These are phyloP conservation scores for Metopia argyrocephala DNA, from an alignment of 2,888 invertebrate species.

Conservation along the genomic window DNA sequence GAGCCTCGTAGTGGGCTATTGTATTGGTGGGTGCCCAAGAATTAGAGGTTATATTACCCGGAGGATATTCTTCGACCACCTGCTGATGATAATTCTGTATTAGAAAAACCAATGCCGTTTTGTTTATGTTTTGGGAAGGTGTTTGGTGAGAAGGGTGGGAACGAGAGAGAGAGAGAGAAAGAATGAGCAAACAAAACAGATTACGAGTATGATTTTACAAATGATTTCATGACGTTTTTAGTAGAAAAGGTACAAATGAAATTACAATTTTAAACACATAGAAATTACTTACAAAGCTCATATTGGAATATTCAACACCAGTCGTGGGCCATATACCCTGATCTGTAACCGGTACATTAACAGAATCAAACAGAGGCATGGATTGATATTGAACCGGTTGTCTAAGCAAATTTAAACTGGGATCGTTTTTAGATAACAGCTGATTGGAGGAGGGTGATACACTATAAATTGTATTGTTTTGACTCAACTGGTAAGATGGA, in stretches of 20 bases:
- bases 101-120: constrained; percentile 48
- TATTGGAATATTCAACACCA: constrained; percentile 72
- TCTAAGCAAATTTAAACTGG: constrained; percentile 74
- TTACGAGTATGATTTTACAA: background rate
- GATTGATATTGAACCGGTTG: constrained; percentile 72
- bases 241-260: background rate
- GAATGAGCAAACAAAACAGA: background rate
- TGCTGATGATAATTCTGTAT: constrained; percentile 74
- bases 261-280: background rate
- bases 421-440: constrained; percentile 75
- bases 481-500: constrained; percentile 71
- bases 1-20: constrained; percentile 69
- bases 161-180: constrained; percentile 3
- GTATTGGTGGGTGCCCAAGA: constrained; percentile 69
- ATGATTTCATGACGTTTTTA: background rate
- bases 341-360: constrained; percentile 69
- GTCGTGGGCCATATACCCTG: constrained; percentile 70
- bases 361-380: constrained; percentile 72
- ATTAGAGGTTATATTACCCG: constrained; percentile 70
- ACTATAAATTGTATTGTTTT: constrained; percentile 73
- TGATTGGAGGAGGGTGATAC: constrained; percentile 70
- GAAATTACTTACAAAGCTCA: constrained; percentile 72
- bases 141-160: constrained; percentile 19
- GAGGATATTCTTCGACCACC: constrained; percentile 75
- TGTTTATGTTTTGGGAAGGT: constrained; percentile 6